Conservation (phyloP, 2,113 vertebrate species). For the Ascaphus truei region DNA sequence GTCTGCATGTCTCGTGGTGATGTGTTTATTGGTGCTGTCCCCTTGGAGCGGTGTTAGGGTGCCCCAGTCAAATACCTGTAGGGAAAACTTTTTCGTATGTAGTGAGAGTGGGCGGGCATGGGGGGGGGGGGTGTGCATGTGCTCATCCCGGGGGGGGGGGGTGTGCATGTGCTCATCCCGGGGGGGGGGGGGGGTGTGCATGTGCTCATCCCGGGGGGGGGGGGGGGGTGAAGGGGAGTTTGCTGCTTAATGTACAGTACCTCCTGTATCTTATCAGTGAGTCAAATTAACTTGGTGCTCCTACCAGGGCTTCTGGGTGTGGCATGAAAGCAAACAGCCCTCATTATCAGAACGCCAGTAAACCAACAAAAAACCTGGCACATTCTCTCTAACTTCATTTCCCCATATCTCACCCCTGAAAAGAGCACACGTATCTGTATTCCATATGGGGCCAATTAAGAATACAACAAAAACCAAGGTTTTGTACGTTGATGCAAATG, state of each 20-base stretch:
- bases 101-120: no score
- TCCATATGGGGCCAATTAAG: conserved; percentile 36
- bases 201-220: conserved; percentile 59
- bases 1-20: no score
- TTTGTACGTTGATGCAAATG: not conserved
- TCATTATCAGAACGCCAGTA: conserved; percentile 59
- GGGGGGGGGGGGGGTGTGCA: conserved; percentile 51
- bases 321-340: conserved; percentile 62
- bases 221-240: conserved; percentile 66
- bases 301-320: conserved; percentile 64
- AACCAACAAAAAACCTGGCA: conserved; percentile 57
- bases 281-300: conserved; percentile 65
- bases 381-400: conserved; percentile 68
- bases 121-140: no score
- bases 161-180: no score
- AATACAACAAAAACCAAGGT: not conserved
- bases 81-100: no score
- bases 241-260: conserved; percentile 70
- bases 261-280: conserved; percentile 63
- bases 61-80: no score
- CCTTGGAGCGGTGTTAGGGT: no score
- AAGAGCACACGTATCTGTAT: not conserved
- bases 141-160: no score
- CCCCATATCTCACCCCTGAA: conserved; percentile 26
- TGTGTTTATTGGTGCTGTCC: no score